These are phyloP conservation scores for Cephalopholis sonnerati DNA, from an alignment of 2,113 vertebrate species.

Conservation along the genomic window DNA sequence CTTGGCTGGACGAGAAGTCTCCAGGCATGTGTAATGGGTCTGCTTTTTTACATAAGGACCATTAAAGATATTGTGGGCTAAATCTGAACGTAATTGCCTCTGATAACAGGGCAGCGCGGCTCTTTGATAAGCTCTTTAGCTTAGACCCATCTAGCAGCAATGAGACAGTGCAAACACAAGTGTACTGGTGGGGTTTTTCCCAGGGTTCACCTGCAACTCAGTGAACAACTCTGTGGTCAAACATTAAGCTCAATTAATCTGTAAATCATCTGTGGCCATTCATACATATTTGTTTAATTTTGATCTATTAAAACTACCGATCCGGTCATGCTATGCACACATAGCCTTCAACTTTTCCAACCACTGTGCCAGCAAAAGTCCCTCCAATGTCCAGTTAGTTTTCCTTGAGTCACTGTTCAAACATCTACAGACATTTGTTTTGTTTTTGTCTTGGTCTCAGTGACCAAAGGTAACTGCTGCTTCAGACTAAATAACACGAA, in stretches of 20 bases:
- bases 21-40: slow-evolving; percentile 67
- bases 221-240: slow-evolving; percentile 31
- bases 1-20: slow-evolving; percentile 58
- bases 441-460: not conserved
- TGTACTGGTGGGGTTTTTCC: slow-evolving; percentile 28
- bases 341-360: slow-evolving; percentile 37
- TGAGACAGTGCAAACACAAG: slow-evolving; percentile 38
- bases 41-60: slow-evolving; percentile 53
- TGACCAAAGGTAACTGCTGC: slow-evolving; percentile 46
- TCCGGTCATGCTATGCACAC: not conserved
- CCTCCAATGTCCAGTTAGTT: slow-evolving; percentile 20
- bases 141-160: slow-evolving; percentile 13
- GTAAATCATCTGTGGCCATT: not conserved
- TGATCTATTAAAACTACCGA: not conserved
- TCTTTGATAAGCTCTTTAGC: slow-evolving; percentile 63
- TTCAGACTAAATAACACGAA: slow-evolving; percentile 46
- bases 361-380: slow-evolving; percentile 9
- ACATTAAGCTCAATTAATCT: slow-evolving; percentile 36
- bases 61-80: slow-evolving; percentile 67
- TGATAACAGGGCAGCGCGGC: slow-evolving; percentile 64
- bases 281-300: not conserved
- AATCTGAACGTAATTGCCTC: slow-evolving; percentile 71
- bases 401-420: slow-evolving; percentile 50
- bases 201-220: slow-evolving; percentile 36
- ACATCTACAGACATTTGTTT: slow-evolving; percentile 1